Evolutionary conservation across 1,140 invertebrate genomes (phyloP).

Genomic region (Reticulitermes speratus): DNA sequence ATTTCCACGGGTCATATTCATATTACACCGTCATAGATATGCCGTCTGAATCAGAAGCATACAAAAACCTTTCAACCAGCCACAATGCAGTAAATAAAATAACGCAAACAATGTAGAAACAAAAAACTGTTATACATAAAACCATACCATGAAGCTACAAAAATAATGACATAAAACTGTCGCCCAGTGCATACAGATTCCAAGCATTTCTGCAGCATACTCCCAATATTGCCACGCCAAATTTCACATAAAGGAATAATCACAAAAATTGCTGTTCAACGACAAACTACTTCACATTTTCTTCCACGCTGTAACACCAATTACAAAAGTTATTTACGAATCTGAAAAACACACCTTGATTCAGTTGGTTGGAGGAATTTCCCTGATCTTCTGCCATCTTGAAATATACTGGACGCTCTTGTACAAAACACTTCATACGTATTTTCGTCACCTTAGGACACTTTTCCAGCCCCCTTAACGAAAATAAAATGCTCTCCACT

Average conservation of each 20-base stretch:
- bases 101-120: not conserved
- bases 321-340: not conserved
- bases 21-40: too few species aligned
- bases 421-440: not conserved
- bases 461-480: constrained; percentile 19
- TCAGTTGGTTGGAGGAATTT: constrained; percentile 47
- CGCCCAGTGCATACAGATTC: not conserved
- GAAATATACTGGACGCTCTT: constrained; percentile 14
- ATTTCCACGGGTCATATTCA: too few species aligned
- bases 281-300: not conserved
- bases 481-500: constrained; percentile 10
- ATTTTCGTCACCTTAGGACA: constrained; percentile 11
- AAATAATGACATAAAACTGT: not conserved
- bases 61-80: not conserved
- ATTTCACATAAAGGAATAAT: not conserved
- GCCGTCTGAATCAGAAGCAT: too few species aligned
- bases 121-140: not conserved
- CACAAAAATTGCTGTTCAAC: not conserved
- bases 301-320: not conserved
- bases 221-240: not conserved
- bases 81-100: not conserved
- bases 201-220: not conserved
- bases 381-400: constrained; percentile 51
- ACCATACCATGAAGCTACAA: not conserved
- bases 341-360: constrained; percentile 43